Conservation (phyloP, 2,113 vertebrate species). For the Ploceus nigricollis region DNA sequence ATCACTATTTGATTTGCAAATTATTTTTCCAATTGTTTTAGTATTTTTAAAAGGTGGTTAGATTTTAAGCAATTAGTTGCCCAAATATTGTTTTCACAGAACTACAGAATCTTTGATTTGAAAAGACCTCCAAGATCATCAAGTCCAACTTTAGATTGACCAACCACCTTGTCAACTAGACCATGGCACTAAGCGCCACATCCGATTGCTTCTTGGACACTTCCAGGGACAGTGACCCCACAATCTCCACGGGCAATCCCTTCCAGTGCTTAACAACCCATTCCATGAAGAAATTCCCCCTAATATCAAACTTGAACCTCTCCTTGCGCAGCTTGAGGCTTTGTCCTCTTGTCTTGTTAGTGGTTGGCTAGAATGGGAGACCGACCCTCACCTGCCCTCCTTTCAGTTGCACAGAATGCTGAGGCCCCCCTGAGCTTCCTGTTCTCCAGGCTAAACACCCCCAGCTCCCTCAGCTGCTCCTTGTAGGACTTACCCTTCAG, state of each 20-base stretch:
- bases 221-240: not conserved
- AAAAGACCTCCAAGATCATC: not conserved
- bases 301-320: not conserved
- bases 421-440: not conserved
- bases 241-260: not conserved
- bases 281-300: not conserved
- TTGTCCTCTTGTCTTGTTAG: not conserved
- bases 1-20: not conserved
- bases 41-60: not conserved
- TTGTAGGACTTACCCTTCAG: not conserved
- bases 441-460: not conserved
- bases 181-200: not conserved
- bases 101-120: not conserved
- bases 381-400: rapidly evolving
- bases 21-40: not conserved
- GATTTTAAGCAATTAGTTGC: not conserved
- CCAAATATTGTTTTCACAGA: not conserved
- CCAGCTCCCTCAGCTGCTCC: not conserved
- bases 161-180: not conserved
- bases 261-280: not conserved
- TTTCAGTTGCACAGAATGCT: not conserved
- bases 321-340: not conserved
- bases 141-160: not conserved
- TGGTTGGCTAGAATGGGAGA: not conserved
- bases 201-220: not conserved